Conservation (phyloP, 92 coral and sea anemone species). For the Montipora capitata region DNA sequence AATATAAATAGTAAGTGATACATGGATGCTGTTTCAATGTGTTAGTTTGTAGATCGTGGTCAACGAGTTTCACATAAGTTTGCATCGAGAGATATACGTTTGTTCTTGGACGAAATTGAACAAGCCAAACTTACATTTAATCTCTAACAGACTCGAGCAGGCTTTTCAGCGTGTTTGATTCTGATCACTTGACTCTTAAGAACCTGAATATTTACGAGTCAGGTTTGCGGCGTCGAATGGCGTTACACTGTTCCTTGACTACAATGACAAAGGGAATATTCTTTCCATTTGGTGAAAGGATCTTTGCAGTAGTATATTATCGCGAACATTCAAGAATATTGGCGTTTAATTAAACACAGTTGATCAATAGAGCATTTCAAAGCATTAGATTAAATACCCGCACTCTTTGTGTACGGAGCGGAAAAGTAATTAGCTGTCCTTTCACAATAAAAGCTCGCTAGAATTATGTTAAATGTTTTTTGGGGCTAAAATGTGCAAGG, state of each 20-base stretch:
- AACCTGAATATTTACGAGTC: background rate
- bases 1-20: constrained; percentile 94
- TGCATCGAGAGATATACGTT: background rate
- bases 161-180: constrained; percentile 10
- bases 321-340: constrained; percentile 6
- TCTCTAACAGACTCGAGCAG: constrained; percentile 11
- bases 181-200: background rate
- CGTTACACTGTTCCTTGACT: too few relatives aligned
- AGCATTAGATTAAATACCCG: constrained; percentile 10
- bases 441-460: background rate
- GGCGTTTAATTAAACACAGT: background rate
- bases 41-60: background rate
- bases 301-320: background rate
- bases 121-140: constrained; percentile 11
- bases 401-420: background rate
- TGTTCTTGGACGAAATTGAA: constrained; percentile 7
- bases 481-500: background rate
- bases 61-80: background rate
- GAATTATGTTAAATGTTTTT: background rate
- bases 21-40: background rate
- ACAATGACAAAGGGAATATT: too few relatives aligned
- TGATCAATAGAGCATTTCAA: constrained; percentile 33
- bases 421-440: constrained; percentile 1
- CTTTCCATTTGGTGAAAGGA: too few relatives aligned
- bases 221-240: background rate